Conservation (phyloP, 2,797 vertebrate genomes). For the Clarias platycephalus region DNA sequence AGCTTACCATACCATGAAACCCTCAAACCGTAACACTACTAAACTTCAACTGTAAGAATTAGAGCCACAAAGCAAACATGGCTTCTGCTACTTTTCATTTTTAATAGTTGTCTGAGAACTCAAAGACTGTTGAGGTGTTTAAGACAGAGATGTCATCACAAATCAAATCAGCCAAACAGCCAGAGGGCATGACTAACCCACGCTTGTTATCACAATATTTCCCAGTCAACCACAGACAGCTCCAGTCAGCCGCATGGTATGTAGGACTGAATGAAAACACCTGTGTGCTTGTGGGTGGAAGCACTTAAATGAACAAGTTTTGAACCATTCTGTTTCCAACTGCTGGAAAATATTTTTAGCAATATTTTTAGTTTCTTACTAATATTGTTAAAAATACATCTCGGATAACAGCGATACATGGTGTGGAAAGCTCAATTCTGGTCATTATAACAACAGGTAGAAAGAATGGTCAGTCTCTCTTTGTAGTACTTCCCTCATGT, state of each 20-base stretch:
- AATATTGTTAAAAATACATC: neutral
- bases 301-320: conserved; percentile 24
- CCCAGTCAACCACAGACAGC: conserved; percentile 45
- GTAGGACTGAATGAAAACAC: conserved; percentile 41
- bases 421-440: neutral
- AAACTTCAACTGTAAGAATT: conserved; percentile 13
- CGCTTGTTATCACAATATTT: conserved; percentile 47
- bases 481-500: conserved; percentile 18
- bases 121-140: conserved; percentile 55
- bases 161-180: conserved; percentile 52
- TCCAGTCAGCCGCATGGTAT: conserved; percentile 37
- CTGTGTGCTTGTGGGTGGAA: conserved; percentile 27
- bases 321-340: neutral
- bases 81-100: conserved; percentile 52
- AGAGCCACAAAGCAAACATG: conserved; percentile 20
- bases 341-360: neutral
- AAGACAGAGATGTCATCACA: conserved; percentile 42
- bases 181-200: conserved; percentile 43
- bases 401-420: neutral
- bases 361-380: neutral
- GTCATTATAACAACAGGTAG: neutral
- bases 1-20: neutral
- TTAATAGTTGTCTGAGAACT: conserved; percentile 51
- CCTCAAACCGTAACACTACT: neutral
- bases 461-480: conserved; percentile 12